Evolutionary conservation across 2,888 invertebrate genomes (phyloP), one percentile per base, ranked within the genome.

Genomic region (Agapostemon virescens): DNA sequence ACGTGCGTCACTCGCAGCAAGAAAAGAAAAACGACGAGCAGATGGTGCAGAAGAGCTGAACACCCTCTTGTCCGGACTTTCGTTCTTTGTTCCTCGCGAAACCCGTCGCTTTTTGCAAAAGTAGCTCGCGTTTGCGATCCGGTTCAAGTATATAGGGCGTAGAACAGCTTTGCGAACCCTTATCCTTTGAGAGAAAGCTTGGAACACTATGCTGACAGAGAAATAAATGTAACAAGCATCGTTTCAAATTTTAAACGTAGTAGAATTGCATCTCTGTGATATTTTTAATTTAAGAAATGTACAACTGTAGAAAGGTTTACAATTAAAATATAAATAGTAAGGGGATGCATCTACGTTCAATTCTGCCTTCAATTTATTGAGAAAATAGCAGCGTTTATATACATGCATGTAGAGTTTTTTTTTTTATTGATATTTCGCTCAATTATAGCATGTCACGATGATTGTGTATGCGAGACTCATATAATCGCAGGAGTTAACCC

Each of bases 401-500:
- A 20, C 5, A 23, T 15, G 23, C 52, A 5, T 13, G 13, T 52
- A 13, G 23, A 23, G 49, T n/a, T 49, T 49, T 13, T 26, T n/a
- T 49, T 49, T 13, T 26, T 55, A 7, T 26, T 23, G 15, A 15
- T 55, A 2, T 7, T 26, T 2, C 15, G 15, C 6, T 70, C 33
- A 30, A 33, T 15, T 45, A n/a, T 20, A 58, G 30, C 45, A 66
- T 42, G 30, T 40, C 40, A 63, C 23, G 40, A 40, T 72, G 17
- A 72, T 55, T 63, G 6, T 6, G 9, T 13, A 69, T 33, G 26
- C 64, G 26, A 42, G 45, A 45, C 76, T 77, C 66, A 26, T 30
- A 36, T 74, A 74, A 77, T 79, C 71, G 11, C 20, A 79, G 33
- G 66, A 84, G 79, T 84, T 64, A 71, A 84, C 66, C 55, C 40